phyloP scores from a whole-genome alignment of 2,113 vertebrate genomes.

The Sander vitreus region DNA sequence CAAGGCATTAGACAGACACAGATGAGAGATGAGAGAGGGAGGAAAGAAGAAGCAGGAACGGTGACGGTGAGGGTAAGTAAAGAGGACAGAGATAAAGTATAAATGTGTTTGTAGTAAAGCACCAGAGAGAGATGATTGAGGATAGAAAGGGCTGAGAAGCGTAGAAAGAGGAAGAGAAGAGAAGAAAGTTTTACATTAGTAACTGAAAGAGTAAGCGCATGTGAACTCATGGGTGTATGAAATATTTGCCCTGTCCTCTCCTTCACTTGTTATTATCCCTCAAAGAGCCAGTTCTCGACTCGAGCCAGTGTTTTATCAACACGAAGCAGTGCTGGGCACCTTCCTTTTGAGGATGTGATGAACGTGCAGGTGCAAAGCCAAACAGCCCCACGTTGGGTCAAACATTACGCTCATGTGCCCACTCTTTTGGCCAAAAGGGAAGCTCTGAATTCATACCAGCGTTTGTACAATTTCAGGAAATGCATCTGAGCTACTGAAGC shows the following conservation, averaged over 20 bases:
- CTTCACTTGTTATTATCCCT: slow-evolving; percentile 40
- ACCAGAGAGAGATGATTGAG: slow-evolving; percentile 29
- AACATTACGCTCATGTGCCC: neutral
- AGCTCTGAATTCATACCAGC: slow-evolving; percentile 15
- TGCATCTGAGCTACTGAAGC: neutral
- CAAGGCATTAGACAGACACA: slow-evolving; percentile 61
- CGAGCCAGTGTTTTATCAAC: slow-evolving; percentile 44
- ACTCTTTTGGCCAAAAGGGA: neutral
- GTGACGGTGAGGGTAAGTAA: slow-evolving; percentile 59
- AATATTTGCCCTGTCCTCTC: slow-evolving; percentile 47
- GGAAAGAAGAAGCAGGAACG: slow-evolving; percentile 19
- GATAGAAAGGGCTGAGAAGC: slow-evolving; percentile 37
- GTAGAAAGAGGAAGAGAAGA: slow-evolving; percentile 23
- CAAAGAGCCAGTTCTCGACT: slow-evolving; percentile 42
- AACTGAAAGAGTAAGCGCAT: slow-evolving; percentile 34
- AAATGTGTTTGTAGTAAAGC: slow-evolving; percentile 56
- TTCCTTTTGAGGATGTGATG: slow-evolving; percentile 34
- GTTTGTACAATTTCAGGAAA: neutral
- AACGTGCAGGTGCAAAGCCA: slow-evolving; percentile 34
- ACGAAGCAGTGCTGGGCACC: neutral
- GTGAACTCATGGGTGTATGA: slow-evolving; percentile 60
- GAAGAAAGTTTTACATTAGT: slow-evolving; percentile 57
- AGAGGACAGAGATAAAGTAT: slow-evolving; percentile 65
- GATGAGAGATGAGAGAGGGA: slow-evolving; percentile 56
- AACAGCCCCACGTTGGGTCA: neutral